Conservation (phyloP, 2,797 vertebrate genomes). For the Catharus ustulatus region DNA sequence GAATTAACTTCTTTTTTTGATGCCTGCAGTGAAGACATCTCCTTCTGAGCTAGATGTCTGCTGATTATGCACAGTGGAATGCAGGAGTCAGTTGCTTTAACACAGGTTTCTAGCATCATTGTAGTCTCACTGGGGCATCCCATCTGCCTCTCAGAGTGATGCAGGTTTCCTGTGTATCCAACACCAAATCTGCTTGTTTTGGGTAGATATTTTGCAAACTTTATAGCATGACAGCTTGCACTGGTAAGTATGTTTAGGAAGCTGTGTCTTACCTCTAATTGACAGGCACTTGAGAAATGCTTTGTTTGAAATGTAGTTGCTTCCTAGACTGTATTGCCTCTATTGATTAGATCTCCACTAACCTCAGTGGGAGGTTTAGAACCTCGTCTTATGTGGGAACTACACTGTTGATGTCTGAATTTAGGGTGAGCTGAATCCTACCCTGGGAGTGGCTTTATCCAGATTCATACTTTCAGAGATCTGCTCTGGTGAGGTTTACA, state of each 20-base stretch:
- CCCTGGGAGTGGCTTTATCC: not conserved
- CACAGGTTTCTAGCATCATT: not conserved
- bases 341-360: not conserved
- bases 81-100: not conserved
- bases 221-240: not conserved
- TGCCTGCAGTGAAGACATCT: not conserved
- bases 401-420: not conserved
- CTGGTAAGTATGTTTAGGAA: not conserved
- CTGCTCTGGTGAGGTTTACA: not conserved
- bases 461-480: not conserved
- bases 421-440: not conserved
- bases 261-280: not conserved
- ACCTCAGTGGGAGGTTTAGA: not conserved
- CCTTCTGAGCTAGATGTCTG: not conserved
- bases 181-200: not conserved
- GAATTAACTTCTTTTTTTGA: not conserved
- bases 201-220: not conserved
- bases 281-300: not conserved
- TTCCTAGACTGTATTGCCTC: not conserved
- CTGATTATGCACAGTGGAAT: not conserved
- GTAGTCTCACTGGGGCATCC: not conserved
- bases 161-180: not conserved
- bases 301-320: not conserved
- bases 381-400: not conserved
- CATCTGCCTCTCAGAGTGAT: not conserved